Evolutionary conservation across 2,797 vertebrate species (phyloP), one percentile per base, ranked within the genome.

Genomic region (Cuniculus paca): DNA sequence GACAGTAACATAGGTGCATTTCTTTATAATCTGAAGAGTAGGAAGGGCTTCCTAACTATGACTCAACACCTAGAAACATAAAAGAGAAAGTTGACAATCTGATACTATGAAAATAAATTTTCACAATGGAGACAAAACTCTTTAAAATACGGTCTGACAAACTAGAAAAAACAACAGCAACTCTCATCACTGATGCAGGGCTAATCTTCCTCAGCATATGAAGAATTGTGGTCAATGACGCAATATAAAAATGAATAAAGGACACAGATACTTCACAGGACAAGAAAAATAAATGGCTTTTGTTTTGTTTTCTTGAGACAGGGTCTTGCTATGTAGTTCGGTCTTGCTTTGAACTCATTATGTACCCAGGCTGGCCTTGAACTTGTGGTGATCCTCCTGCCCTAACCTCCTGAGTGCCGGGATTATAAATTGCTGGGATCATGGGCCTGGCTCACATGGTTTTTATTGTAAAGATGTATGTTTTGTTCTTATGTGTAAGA

Each of bases 31-130:
- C 8, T 74, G 89, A 12, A 12, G 48, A 89, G 42, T 22, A 92
- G 22, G 48, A 14, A 93, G 34, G 34, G 19, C 31, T 48, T 42
- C 8, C 45, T 61, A 92, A 79, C 31, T 74, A 22, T 50, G 52
- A 85, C 83, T 96, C 56, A 92, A 92, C 93, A 54, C 52, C 58
- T 82, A 65, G 54, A 89, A 91, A 54, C 61, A 6, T n/a, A 86
- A 82, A 50, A 91, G 68, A 65, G 6, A 74, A 88, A 82, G 63
- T 0, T 34, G 68, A 95, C 58, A 75, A 65, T 88, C 50, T n/a
- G 42, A 90, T 61, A 56, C 39, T 7, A 0, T 48, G 54, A 83
- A 72, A 89, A 85, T 28, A 75, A 88, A 88, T 50, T 88, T 82
- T 68, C 42, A 39, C 10, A 24, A 26, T 42, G 56, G 16, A 82